A percentile compares a stretch with the other conserved stretches of the same genome.
These are phyloP conservation scores for Drosophila multiciliata DNA, from an alignment of 2,888 invertebrate genomes.

Conservation along the genomic window DNA sequence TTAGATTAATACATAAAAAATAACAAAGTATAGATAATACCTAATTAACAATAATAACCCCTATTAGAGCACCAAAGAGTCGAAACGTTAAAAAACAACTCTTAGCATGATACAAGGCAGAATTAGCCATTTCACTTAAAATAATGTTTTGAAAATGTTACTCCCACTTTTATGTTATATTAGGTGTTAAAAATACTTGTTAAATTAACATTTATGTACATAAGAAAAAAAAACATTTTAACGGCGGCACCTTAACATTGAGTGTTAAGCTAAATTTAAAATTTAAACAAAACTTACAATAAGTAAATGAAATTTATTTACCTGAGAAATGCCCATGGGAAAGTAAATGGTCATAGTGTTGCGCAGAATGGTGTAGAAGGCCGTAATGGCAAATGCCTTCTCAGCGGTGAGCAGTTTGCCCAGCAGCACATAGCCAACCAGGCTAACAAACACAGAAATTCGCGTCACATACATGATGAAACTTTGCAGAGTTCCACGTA, in stretches of 20 bases:
- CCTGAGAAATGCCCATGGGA: slow-evolving; percentile 89
- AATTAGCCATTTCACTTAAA: not conserved
- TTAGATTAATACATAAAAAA: not conserved
- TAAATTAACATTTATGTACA: not conserved
- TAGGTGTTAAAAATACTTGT: not conserved
- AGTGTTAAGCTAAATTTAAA: not conserved
- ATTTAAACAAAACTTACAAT: not conserved
- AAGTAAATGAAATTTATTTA: not conserved
- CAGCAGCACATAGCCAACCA: slow-evolving; percentile 90
- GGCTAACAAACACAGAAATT: slow-evolving; percentile 93
- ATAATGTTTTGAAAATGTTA: not conserved
- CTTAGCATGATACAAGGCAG: not conserved
- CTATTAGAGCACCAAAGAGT: not conserved
- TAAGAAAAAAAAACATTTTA: not conserved
- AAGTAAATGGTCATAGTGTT: slow-evolving; percentile 95
- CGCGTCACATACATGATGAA: slow-evolving; percentile 95
- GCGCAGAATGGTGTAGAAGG: slow-evolving; percentile 94
- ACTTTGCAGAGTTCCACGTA: slow-evolving; percentile 91
- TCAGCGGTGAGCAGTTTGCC: slow-evolving; percentile 92
- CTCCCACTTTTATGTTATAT: not conserved
- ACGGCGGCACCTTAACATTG: not conserved
- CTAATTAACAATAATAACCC: not conserved
- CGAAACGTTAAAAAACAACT: not conserved
- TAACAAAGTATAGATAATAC: not conserved
- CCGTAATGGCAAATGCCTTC: slow-evolving; percentile 94